Conservation (phyloP, 2,888 invertebrate species). For the Caenorhabditis sinica region DNA sequence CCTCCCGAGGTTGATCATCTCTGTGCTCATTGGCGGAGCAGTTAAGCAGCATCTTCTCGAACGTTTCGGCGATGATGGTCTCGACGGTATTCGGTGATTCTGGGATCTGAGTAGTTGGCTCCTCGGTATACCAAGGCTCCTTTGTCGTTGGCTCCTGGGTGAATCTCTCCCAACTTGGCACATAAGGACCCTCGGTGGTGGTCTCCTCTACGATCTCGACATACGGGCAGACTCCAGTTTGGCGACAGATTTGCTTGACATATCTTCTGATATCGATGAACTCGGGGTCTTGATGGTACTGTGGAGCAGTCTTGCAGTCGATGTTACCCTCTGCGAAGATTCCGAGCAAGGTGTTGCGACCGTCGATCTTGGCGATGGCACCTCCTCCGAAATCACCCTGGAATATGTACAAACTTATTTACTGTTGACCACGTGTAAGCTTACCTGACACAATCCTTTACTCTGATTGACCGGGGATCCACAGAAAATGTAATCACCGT, state of each 20-base stretch:
- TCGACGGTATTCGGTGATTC: background rate
- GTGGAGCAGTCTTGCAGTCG: conserved; percentile 1
- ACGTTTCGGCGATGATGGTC: conserved; percentile 31
- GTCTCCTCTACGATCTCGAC: background rate
- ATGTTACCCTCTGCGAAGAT: conserved; percentile 46
- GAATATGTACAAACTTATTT: background rate
- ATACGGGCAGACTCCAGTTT: conserved; percentile 31
- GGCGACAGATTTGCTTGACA: conserved; percentile 6
- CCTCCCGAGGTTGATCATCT: background rate
- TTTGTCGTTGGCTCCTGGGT: background rate
- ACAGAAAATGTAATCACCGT: background rate
- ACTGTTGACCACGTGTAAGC: background rate
- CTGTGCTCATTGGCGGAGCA: background rate
- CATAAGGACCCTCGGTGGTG: background rate
- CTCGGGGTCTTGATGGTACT: conserved; percentile 7
- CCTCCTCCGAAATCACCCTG: conserved; percentile 58
- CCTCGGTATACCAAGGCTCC: background rate
- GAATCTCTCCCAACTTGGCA: background rate
- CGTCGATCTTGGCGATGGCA: conserved; percentile 27
- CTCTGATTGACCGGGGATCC: conserved; percentile 34
- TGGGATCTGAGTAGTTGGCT: background rate
- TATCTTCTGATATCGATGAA: conserved; percentile 30
- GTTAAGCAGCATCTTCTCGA: conserved; percentile 29
- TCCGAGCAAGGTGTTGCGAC: conserved; percentile 23
- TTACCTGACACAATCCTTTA: conserved; percentile 35